Conservation (phyloP, 2,888 invertebrate genomes). For the Chaetoderma sp. region DNA sequence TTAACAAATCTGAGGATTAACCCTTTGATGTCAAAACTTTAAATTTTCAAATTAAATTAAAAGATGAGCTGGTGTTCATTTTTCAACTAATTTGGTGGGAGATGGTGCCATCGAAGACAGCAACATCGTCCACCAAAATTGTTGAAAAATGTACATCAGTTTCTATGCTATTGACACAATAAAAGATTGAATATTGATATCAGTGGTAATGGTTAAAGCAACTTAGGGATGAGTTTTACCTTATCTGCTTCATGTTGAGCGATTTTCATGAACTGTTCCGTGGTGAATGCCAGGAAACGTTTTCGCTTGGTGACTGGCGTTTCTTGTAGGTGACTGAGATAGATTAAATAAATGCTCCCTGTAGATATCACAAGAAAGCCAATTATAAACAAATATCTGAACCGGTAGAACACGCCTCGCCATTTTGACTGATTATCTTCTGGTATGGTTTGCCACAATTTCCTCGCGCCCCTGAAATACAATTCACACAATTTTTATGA, state of each 20-base stretch:
- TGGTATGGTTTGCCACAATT: constrained; percentile 70
- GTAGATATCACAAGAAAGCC: constrained; percentile 17
- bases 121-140: too few species aligned
- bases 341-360: constrained; percentile 46
- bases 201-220: neutral
- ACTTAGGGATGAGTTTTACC: constrained; percentile 40
- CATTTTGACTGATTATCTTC: constrained; percentile 54
- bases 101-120: too few species aligned
- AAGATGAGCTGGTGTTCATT: too few species aligned
- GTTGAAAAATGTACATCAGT: too few species aligned
- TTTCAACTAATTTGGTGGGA: too few species aligned
- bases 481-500: too few species aligned
- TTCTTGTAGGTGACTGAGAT: constrained; percentile 70
- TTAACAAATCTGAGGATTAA: too few species aligned
- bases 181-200: too few species aligned
- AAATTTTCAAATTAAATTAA: too few species aligned
- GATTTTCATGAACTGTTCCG: constrained; percentile 69
- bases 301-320: constrained; percentile 73
- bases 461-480: constrained; percentile 66
- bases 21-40: too few species aligned
- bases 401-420: constrained; percentile 24
- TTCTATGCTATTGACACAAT: too few species aligned
- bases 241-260: constrained; percentile 67
- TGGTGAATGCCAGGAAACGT: constrained; percentile 72
- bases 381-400: constrained; percentile 18